phyloP scores from a whole-genome alignment of 1,140 invertebrate species.

The Pogonomyrmex californicus region DNA sequence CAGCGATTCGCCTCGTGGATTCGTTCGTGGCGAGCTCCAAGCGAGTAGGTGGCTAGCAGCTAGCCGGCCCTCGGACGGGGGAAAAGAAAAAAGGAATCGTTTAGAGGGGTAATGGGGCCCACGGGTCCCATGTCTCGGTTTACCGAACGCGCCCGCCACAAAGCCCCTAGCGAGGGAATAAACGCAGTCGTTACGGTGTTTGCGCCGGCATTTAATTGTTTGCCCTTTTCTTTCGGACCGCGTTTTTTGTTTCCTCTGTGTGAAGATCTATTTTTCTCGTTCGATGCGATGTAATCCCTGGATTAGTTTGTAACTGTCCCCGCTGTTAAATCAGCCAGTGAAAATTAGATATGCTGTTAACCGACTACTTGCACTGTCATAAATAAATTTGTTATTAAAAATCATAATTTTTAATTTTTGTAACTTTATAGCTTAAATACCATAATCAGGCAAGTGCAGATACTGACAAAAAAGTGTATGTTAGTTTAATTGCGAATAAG shows the following conservation, averaged over 20 bases:
- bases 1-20: slow-evolving; percentile 65
- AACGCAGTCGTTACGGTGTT: slow-evolving; percentile 65
- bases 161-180: slow-evolving; percentile 53
- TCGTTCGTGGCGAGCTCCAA: slow-evolving; percentile 49
- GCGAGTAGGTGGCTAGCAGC: slow-evolving; percentile 58
- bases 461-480: neutral
- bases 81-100: slow-evolving; percentile 62
- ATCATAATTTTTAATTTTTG: neutral
- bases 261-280: slow-evolving; percentile 10
- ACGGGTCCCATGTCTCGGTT: slow-evolving; percentile 52
- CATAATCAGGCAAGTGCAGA: neutral
- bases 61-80: slow-evolving; percentile 20
- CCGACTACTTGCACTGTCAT: neutral
- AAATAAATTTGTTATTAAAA: neutral
- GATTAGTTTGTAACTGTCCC: slow-evolving; percentile 35
- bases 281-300: slow-evolving; percentile 15
- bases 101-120: slow-evolving; percentile 67
- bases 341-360: neutral
- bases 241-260: slow-evolving; percentile 12
- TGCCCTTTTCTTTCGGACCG: slow-evolving; percentile 33
- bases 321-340: neutral
- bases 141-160: slow-evolving; percentile 67
- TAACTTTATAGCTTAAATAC: neutral
- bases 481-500: neutral
- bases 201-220: slow-evolving; percentile 61